Percentiles rank a stretch among this genome's conserved stretches.
These are phyloP conservation scores for Shinisaurus crocodilurus DNA, from an alignment of 2,113 vertebrate genomes.

Conservation along the genomic window DNA sequence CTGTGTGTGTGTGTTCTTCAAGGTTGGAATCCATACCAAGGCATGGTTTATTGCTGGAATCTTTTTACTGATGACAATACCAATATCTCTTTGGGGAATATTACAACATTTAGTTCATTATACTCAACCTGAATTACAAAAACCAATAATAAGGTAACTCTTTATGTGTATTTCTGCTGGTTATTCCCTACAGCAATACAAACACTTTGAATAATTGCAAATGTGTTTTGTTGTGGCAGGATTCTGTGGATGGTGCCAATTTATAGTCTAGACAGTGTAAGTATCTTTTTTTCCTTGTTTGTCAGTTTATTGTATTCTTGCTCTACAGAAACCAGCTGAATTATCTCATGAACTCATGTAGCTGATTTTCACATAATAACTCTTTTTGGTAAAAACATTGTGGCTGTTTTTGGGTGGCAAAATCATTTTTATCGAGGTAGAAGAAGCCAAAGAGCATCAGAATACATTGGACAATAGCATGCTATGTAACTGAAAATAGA, in stretches of 20 bases:
- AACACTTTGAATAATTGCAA: slow-evolving; percentile 37
- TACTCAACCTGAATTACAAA: slow-evolving; percentile 96
- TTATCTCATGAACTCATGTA: neutral
- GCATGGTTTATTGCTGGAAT: slow-evolving; percentile 98
- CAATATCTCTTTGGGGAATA: slow-evolving; percentile 96
- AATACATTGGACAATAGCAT: neutral
- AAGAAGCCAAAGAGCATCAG: neutral
- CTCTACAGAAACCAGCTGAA: neutral
- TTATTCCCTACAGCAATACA: neutral
- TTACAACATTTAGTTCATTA: slow-evolving; percentile 97
- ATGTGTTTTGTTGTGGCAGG: slow-evolving; percentile 76
- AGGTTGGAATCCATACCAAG: slow-evolving; percentile 94
- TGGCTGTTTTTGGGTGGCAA: neutral
- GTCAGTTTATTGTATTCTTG: slow-evolving; percentile 13
- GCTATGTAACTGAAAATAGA: neutral
- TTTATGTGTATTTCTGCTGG: neutral
- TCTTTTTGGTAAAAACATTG: neutral
- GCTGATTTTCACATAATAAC: neutral
- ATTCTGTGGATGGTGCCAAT: slow-evolving; percentile 99
- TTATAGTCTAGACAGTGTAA: slow-evolving; percentile 98
- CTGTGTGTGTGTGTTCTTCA: slow-evolving; percentile 17
- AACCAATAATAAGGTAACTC: slow-evolving; percentile 94
- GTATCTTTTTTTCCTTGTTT: slow-evolving; percentile 71
- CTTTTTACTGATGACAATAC: slow-evolving; percentile 96
- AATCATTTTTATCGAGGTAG: neutral